Conservation (phyloP, 2,113 vertebrate genomes). For the Chinchilla lanigera region DNA sequence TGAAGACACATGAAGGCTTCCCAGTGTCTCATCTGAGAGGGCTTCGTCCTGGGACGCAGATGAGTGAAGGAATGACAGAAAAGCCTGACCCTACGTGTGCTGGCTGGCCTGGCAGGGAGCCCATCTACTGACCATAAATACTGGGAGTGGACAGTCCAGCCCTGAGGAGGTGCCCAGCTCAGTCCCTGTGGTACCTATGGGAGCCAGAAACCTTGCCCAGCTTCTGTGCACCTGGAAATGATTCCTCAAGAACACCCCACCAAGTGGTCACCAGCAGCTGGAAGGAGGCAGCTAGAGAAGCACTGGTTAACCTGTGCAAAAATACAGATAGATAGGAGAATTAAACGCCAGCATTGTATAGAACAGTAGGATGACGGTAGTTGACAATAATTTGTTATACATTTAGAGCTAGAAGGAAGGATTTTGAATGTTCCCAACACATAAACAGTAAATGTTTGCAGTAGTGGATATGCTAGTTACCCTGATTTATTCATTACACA, state of each 20-base stretch:
- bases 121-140: background rate
- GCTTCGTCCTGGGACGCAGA: background rate
- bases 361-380: background rate
- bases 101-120: background rate
- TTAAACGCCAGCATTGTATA: background rate
- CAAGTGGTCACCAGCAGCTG: background rate
- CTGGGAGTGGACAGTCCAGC: background rate
- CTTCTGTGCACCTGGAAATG: background rate
- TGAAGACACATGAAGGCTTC: background rate
- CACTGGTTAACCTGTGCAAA: background rate
- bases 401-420: background rate
- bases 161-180: background rate
- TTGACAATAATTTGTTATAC: background rate
- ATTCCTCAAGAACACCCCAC: background rate
- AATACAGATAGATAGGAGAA: background rate
- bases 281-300: background rate
- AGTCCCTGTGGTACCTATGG: background rate
- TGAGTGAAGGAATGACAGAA: conserved; percentile 6
- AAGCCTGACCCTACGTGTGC: background rate
- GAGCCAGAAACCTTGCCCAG: background rate
- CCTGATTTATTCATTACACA: background rate
- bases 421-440: background rate
- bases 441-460: background rate
- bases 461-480: background rate
- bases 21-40: background rate